A percentile compares a stretch with the other conserved stretches of the same genome.
These are phyloP conservation scores for Anseranas semipalmata DNA, from an alignment of 2,113 vertebrate genomes.

Conservation along the genomic window DNA sequence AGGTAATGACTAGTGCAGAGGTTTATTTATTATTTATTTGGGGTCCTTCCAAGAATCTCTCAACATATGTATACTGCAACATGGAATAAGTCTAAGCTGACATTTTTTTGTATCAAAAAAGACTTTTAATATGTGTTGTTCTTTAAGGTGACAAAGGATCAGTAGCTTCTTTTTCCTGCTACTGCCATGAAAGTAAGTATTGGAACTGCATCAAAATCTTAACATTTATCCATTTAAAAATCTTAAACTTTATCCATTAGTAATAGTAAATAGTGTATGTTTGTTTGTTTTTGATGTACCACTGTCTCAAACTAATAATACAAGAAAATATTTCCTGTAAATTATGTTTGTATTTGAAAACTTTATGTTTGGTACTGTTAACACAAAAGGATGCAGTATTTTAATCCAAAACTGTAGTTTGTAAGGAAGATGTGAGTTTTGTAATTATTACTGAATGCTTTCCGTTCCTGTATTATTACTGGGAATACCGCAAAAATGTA, in stretches of 20 bases:
- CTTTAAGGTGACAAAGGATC: not conserved
- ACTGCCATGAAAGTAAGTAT: conserved; percentile 75
- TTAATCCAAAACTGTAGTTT: not conserved
- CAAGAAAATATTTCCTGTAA: not conserved
- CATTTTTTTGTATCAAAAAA: not conserved
- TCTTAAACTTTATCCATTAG: conserved; percentile 78
- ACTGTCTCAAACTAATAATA: not conserved
- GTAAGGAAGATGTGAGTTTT: not conserved
- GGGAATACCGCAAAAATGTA: not conserved
- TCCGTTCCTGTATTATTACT: not conserved
- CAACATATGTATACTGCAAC: not conserved
- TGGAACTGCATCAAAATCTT: conserved; percentile 78
- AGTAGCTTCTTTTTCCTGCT: not conserved
- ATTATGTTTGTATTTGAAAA: not conserved
- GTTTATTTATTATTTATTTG: not conserved
- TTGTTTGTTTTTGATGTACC: not conserved
- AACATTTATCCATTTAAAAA: conserved; percentile 79
- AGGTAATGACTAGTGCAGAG: not conserved
- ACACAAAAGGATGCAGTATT: not conserved
- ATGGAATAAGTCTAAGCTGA: not conserved
- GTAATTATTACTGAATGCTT: not conserved
- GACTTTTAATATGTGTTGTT: conserved; percentile 6
- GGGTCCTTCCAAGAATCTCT: not conserved
- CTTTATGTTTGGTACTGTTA: not conserved
- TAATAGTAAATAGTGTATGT: conserved; percentile 32